Base-by-base conservation (phyloP, 2,797 vertebrate species). In the Gambusia yucatana region DNA sequence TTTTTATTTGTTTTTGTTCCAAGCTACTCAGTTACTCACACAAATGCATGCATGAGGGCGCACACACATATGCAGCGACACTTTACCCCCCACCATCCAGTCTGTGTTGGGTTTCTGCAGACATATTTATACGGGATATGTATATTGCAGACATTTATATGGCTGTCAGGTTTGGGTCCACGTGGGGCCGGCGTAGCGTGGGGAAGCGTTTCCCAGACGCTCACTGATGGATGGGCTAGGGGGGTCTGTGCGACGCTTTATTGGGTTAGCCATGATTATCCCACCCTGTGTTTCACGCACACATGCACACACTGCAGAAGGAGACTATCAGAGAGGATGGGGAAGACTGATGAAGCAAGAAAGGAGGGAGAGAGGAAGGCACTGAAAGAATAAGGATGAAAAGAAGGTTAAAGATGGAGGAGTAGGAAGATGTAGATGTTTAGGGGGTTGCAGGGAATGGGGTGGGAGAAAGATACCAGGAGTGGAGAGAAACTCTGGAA, bases 221-320 rank as follows among this genome's bases (percentile, higher is more conserved):
- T 93, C 93, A 39, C 94, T 98, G 98, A 99, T 99, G 95, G 98
- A 99, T 99, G 97, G 96, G 94, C 90, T 93, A 89, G 90, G 92
- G 92, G 92, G 93, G 89, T 92, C 93, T 90, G 93, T 91, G 93
- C 81, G 97, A 98, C 97, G 97, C 97, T 98, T 99, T 99, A 99
- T 99, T 99, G 97, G 97, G 98, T 99, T 98, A 97, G 96, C 97
- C 97, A 97, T 99, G 98, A 99, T 99, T 99, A 99, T 98, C 97
- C 97, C 95, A 94, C 96, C 92, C 97, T 90, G 87, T 91, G 86
- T 92, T 91, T 65, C 87, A 43, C 75, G 28, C 73, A 11, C 76
- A 2, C 78, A 3, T 78, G n/a, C 50, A 59, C 76, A 59, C 84
- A 67, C 76, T 84, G 89, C 89, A 90, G 89, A 91, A 88, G 87